Evolutionary conservation across 2,113 vertebrate genomes (phyloP), one percentile per base, ranked within the genome.

Genomic region (Athene noctua): DNA sequence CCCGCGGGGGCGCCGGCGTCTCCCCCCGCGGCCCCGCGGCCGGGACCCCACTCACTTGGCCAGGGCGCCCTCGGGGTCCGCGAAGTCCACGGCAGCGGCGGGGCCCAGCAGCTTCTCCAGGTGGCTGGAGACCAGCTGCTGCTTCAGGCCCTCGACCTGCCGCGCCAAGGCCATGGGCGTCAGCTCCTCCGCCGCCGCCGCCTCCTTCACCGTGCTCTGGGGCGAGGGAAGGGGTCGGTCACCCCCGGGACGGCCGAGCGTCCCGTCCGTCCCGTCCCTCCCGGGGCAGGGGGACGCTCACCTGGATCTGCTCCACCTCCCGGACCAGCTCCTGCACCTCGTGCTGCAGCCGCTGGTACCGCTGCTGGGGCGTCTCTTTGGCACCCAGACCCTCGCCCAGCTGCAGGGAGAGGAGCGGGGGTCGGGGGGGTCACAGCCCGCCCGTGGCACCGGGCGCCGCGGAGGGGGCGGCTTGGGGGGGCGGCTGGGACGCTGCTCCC

Each of bases 31-130:
- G 30, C 58, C n/a, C 25, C 10, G 4, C 12, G 20, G 7, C 46
- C 15, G 16, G 61, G 3, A 20, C n/a, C 66, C 52, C 47, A 91
- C 98, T 97, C 95, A 99, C 99, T 99, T 99, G 95, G 99, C 98
- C 78, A 99, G 97, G 6, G 99, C 99, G 61, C 99, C 99, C 21
- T 99, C 98, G 2, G 99, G 99, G 97, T 99, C 99, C 1, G 99
- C 97, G 61, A 99, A 98, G 97, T 99, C 99, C 90, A 99, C 98
- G 62, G 99, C 97, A 1, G 99, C 99, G n/a, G 98, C 97, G 1
- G 99, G 99, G 30, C 99, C 99, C 93, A 99, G 97, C 72, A 99
- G 96, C 44, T 99, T 99, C 96, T 99, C 99, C 51, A 99, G 98
- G 96, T 99, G 99, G 77, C 98, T 98, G 58, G 98, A 98, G 34